Conservation (phyloP, 2,113 vertebrate genomes). For the Apteryx owenii region DNA sequence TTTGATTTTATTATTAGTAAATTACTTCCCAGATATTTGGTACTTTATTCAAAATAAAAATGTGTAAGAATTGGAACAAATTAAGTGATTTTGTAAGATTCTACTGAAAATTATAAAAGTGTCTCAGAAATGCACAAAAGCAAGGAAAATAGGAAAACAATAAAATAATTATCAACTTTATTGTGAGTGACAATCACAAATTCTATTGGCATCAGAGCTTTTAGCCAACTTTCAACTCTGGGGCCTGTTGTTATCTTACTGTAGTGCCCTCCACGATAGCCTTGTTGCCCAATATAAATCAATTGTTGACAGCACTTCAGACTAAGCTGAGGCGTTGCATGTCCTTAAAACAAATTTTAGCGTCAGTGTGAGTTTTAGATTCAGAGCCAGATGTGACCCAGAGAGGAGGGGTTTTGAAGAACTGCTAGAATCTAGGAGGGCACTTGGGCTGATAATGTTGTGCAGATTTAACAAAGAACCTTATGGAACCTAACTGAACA, state of each 20-base stretch:
- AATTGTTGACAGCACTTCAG: neutral
- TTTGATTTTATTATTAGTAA: neutral
- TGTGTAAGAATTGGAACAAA: neutral
- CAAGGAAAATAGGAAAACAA: neutral
- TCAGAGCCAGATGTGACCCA: neutral
- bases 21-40: neutral
- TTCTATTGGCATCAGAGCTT: neutral
- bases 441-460: neutral
- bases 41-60: neutral
- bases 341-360: neutral
- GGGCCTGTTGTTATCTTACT: neutral
- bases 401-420: neutral
- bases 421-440: neutral
- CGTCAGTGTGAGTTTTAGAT: neutral
- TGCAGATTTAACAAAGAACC: neutral
- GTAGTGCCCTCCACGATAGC: neutral
- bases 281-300: neutral
- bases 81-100: neutral
- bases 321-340: neutral
- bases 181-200: neutral
- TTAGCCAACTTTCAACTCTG: neutral
- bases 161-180: neutral
- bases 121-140: neutral
- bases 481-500: neutral
- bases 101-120: neutral